phyloP scores from a whole-genome alignment of 2,113 vertebrate species.

The Dendrocopos noguchii region DNA sequence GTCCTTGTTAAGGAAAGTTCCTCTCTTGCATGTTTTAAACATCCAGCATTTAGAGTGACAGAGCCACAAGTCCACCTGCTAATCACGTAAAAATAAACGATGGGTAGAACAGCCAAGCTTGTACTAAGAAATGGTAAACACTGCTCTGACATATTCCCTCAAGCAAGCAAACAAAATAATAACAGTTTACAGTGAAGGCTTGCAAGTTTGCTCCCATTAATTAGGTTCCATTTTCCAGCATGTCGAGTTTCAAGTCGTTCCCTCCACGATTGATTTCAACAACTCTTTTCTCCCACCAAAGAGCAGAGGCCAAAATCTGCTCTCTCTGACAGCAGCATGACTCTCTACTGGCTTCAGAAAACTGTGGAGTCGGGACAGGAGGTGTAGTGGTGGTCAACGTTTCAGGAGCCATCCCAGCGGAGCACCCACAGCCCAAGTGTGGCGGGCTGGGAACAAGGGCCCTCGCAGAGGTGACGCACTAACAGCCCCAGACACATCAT shows the following conservation, averaged over 20 bases:
- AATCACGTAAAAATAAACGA: constrained; percentile 36
- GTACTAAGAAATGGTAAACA: constrained; percentile 42
- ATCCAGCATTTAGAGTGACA: not conserved
- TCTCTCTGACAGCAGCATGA: not conserved
- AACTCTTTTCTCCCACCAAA: not conserved
- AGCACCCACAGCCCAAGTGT: fast-evolving
- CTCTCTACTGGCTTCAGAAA: not conserved
- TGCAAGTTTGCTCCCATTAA: constrained; percentile 36
- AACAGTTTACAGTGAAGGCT: constrained; percentile 24
- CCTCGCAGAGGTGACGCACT: not conserved
- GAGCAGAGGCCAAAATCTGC: not conserved
- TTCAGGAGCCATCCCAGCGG: not conserved
- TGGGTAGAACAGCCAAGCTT: constrained; percentile 16
- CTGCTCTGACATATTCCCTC: constrained; percentile 24
- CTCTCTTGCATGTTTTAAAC: not conserved
- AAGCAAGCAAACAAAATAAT: constrained; percentile 33
- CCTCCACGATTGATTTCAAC: constrained; percentile 53
- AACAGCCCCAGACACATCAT: constrained; percentile 31
- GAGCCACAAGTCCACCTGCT: not conserved
- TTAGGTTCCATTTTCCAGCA: constrained; percentile 42
- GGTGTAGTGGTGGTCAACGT: not conserved
- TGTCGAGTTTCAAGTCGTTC: constrained; percentile 39
- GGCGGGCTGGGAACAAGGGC: not conserved
- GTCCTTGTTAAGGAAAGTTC: not conserved
- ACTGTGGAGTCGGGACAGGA: not conserved